Conservation (phyloP, 2,888 invertebrate species). For the Xiphydria camelus region DNA sequence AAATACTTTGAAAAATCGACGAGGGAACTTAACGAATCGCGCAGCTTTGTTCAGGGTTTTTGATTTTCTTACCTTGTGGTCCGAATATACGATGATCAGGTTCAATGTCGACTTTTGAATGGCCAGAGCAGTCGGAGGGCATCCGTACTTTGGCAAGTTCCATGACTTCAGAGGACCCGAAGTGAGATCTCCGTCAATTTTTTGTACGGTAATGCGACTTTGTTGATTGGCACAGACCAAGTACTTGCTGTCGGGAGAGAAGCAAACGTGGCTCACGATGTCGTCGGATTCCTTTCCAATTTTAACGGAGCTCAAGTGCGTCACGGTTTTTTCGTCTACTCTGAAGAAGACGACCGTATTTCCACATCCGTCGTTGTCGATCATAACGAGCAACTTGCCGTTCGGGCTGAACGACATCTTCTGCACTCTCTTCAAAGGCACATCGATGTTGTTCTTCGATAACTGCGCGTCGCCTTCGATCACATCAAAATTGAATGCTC, state of each 20-base stretch:
- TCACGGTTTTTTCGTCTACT: slow-evolving; percentile 40
- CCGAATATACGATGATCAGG: slow-evolving; percentile 75
- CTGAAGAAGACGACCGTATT: slow-evolving; percentile 40
- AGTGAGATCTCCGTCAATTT: slow-evolving; percentile 34
- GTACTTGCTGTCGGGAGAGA: slow-evolving; percentile 62
- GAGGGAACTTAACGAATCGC: too few relatives aligned
- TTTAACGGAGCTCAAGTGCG: slow-evolving; percentile 32
- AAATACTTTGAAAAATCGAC: too few relatives aligned
- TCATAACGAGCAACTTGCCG: slow-evolving; percentile 43
- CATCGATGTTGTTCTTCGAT: slow-evolving; percentile 40
- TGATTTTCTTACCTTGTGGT: slow-evolving; percentile 69
- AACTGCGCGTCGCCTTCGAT: slow-evolving; percentile 55
- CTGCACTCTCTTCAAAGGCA: slow-evolving; percentile 42
- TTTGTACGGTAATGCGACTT: slow-evolving; percentile 71
- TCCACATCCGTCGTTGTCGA: slow-evolving; percentile 32
- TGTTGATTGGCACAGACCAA: slow-evolving; percentile 70
- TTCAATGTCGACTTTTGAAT: slow-evolving; percentile 65
- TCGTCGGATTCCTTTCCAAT: slow-evolving; percentile 37
- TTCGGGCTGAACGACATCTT: slow-evolving; percentile 51
- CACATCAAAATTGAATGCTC: slow-evolving; percentile 69
- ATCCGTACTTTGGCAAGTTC: slow-evolving; percentile 71
- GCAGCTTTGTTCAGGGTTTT: neutral
- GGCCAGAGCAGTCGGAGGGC: slow-evolving; percentile 73
- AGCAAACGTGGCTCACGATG: slow-evolving; percentile 38
- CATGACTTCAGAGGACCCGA: slow-evolving; percentile 47